These are phyloP conservation scores for Blastobasis lacticolella DNA, from an alignment of 2,888 invertebrate genomes.

Conservation along the genomic window DNA sequence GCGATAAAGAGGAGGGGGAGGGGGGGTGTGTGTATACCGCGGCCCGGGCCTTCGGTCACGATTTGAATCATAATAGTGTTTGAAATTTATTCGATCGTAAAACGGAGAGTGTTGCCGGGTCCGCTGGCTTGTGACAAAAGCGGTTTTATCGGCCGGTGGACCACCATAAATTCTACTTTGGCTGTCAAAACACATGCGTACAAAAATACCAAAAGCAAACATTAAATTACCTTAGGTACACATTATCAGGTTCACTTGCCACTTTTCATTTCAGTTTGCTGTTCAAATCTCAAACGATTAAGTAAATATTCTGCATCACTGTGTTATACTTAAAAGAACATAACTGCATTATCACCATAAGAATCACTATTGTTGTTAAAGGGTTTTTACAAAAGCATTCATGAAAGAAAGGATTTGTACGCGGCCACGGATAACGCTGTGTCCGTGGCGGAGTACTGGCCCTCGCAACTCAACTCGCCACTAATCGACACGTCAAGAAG, in stretches of 20 bases:
- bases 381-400: no score
- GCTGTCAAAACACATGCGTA: conserved; percentile 55
- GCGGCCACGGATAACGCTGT: no score
- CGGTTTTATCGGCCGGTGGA: conserved; percentile 60
- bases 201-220: neutral
- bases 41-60: conserved; percentile 38
- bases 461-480: no score
- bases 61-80: conserved; percentile 74
- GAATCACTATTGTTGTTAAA: no score
- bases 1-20: conserved; percentile 47
- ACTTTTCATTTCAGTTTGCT: no score
- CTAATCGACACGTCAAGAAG: no score
- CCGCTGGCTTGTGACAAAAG: conserved; percentile 57
- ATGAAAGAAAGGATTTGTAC: no score
- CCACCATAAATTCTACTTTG: conserved; percentile 66
- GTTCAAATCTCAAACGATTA: no score
- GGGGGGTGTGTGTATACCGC: conserved; percentile 59
- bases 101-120: conserved; percentile 58
- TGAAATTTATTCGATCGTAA: conserved; percentile 72
- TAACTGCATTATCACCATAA: no score
- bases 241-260: neutral
- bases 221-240: neutral
- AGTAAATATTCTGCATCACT: no score
- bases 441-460: no score
- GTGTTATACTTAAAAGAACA: no score